Evolutionary conservation across 2,113 vertebrate species (phyloP).

Genomic region (Tetrao urogallus): DNA sequence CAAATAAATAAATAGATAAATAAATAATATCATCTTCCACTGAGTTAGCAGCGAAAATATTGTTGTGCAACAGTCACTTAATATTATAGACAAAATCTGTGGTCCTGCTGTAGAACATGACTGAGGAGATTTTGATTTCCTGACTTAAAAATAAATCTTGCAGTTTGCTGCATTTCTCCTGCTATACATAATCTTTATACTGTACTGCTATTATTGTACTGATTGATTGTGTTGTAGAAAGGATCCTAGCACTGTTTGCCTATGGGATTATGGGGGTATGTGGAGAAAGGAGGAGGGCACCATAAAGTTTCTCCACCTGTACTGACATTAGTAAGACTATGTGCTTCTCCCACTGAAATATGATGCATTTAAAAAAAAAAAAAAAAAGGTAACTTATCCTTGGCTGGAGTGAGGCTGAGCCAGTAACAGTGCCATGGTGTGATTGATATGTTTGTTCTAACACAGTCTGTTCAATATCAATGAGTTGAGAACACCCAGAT

Average conservation of each 20-base stretch:
- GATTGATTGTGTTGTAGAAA: neutral
- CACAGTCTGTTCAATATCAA: slow-evolving; percentile 67
- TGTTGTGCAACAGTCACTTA: neutral
- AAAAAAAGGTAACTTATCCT: slow-evolving; percentile 18
- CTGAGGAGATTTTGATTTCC: neutral
- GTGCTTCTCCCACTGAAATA: neutral
- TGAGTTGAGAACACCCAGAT: slow-evolving; percentile 64
- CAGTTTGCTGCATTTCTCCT: neutral
- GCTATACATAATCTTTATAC: neutral
- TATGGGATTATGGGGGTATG: accelerated
- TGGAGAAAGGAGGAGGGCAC: neutral
- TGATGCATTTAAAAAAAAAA: neutral
- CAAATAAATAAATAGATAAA: neutral
- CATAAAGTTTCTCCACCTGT: neutral
- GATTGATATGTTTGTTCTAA: slow-evolving; percentile 69
- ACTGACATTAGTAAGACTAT: neutral
- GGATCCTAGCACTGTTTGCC: neutral
- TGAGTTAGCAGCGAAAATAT: neutral
- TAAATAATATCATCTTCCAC: neutral
- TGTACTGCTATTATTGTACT: neutral
- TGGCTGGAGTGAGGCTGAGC: slow-evolving; percentile 53
- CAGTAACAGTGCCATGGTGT: slow-evolving; percentile 40
- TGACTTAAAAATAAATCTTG: neutral
- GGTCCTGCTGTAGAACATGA: neutral
- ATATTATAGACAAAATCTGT: neutral